These are phyloP conservation scores for Pseudonaja textilis DNA, from an alignment of 2,113 vertebrate genomes.

Conservation along the genomic window DNA sequence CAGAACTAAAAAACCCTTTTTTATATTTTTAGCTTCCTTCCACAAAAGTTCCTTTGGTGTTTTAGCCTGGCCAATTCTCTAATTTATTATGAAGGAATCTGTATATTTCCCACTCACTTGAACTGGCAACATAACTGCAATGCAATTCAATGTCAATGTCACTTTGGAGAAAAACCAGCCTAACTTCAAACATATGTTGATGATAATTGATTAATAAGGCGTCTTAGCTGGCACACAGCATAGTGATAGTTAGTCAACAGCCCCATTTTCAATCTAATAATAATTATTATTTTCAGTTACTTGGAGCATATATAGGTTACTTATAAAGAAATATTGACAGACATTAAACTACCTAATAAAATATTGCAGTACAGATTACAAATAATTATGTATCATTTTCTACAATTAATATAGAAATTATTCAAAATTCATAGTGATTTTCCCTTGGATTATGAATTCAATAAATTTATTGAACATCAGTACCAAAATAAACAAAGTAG, in stretches of 20 bases:
- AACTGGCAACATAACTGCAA: neutral
- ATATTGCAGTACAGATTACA: neutral
- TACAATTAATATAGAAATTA: neutral
- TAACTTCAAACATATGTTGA: neutral
- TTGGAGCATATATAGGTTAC: neutral
- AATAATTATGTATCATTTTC: neutral
- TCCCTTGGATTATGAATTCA: neutral
- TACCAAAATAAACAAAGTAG: neutral
- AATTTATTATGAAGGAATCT: neutral
- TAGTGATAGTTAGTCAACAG: neutral
- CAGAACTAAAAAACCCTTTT: neutral
- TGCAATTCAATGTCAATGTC: neutral
- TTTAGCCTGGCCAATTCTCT: neutral
- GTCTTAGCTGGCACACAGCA: neutral
- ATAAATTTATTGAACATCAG: neutral
- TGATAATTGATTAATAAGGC: neutral
- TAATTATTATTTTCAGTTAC: neutral
- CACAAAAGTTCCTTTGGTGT: neutral
- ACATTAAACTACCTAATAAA: neutral
- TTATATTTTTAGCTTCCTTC: neutral
- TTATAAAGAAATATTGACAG: neutral
- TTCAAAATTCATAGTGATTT: neutral
- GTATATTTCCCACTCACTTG: neutral
- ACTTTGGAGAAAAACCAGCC: neutral
- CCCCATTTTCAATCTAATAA: neutral